These are phyloP conservation scores for Poeciliopsis presidionis DNA, from an alignment of 2,797 vertebrate genomes.

Conservation along the genomic window DNA sequence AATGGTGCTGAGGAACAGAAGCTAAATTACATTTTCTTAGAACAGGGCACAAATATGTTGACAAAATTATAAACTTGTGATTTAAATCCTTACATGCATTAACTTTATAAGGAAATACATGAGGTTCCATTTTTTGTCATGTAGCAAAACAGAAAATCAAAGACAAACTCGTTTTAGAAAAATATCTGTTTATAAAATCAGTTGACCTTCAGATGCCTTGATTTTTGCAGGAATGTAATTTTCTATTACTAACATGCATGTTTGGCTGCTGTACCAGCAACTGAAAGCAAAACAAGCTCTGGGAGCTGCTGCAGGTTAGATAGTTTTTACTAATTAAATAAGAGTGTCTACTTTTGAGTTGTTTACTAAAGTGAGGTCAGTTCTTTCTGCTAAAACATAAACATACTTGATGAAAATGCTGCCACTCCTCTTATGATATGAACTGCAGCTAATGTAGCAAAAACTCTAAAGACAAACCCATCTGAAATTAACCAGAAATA, in stretches of 20 bases:
- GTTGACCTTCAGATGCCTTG: neutral
- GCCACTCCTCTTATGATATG: neutral
- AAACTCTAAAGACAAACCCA: neutral
- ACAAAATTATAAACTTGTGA: neutral
- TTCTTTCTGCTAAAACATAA: neutral
- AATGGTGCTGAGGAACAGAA: neutral
- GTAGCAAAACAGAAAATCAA: neutral
- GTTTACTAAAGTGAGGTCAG: neutral
- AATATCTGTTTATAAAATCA: neutral
- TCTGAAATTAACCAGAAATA: constrained; percentile 23
- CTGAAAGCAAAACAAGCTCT: neutral
- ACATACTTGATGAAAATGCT: neutral
- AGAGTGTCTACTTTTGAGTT: neutral
- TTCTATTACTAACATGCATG: neutral
- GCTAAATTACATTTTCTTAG: neutral
- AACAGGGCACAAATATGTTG: neutral
- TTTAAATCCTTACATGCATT: neutral
- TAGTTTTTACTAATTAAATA: neutral
- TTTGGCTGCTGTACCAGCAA: neutral
- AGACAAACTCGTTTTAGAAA: neutral
- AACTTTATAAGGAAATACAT: neutral
- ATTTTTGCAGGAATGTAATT: neutral
- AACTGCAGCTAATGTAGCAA: neutral
- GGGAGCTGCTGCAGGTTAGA: neutral
- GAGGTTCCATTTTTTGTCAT: neutral